These are phyloP conservation scores for Gobiocypris rarus DNA, from an alignment of 2,113 vertebrate species.

Conservation along the genomic window DNA sequence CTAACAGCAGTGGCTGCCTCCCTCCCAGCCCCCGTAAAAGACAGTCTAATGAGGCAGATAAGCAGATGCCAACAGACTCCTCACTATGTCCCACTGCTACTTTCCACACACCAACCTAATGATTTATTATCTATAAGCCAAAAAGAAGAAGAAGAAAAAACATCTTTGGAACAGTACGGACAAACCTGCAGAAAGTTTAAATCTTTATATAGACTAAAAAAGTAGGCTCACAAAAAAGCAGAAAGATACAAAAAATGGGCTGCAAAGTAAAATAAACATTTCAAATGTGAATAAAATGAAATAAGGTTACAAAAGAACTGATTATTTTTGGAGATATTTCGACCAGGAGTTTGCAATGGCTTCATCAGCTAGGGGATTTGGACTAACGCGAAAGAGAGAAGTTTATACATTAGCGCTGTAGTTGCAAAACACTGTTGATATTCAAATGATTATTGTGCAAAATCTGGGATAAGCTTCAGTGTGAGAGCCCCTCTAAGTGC, in stretches of 20 bases:
- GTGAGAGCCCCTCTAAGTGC: slow-evolving; percentile 99
- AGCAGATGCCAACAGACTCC: slow-evolving; percentile 52
- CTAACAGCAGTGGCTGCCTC: slow-evolving; percentile 58
- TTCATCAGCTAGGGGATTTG: slow-evolving; percentile 87
- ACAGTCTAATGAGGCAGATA: slow-evolving; percentile 61
- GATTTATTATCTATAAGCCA: slow-evolving; percentile 56
- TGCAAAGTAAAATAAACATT: not conserved
- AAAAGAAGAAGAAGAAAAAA: not conserved
- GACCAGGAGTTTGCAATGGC: slow-evolving; percentile 80
- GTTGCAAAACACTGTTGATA: slow-evolving; percentile 99
- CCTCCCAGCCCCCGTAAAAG: slow-evolving; percentile 56
- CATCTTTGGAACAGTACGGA: slow-evolving; percentile 25
- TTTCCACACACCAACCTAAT: slow-evolving; percentile 35
- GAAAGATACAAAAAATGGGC: not conserved
- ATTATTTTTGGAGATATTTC: slow-evolving; percentile 16
- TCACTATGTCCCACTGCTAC: slow-evolving; percentile 47
- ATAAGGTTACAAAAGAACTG: not conserved
- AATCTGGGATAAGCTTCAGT: slow-evolving; percentile 99
- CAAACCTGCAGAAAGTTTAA: slow-evolving; percentile 33
- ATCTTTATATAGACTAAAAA: not conserved
- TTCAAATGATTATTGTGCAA: slow-evolving; percentile 99
- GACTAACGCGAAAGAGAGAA: slow-evolving; percentile 92
- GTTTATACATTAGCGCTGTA: slow-evolving; percentile 99
- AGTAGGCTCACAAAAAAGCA: not conserved
- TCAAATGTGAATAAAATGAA: not conserved